Base-by-base conservation (phyloP, 1,140 invertebrate species). In the Scylla paramamosain region DNA sequence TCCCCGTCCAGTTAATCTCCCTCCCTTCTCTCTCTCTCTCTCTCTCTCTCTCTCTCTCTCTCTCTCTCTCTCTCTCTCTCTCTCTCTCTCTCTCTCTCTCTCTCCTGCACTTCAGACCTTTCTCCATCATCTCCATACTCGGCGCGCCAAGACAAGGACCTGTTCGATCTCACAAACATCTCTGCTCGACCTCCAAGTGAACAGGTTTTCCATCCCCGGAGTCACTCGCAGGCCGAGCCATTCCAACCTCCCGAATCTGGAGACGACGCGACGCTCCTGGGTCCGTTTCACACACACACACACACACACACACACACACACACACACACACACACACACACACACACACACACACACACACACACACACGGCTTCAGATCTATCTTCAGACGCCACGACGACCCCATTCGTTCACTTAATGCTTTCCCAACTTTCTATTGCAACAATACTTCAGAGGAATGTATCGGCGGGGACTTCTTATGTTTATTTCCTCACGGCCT, bases 1-100 rank as follows among this genome's bases (percentile, higher is more conserved):
- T 59, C 0, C 10, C 52, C 52, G 52, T 59, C 16, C 52, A 59
- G 10, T 59, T 59, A 59, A 14, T 14, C 10, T 59, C 84, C 31
- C 84, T 28, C 84, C 31, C 39, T 4, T 31, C 31, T 39, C 31
- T 39, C 31, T 87, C 84, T 39, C 31, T 39, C 84, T 87, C 31
- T 87, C 84, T 87, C 84, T 87, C 84, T 87, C 84, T 87, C 84
- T 87, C 84, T 87, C 84, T 87, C 84, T 87, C 84, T 87, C 84
- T 87, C 84, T 87, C 84, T 87, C 31, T 87, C 84, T 39, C 84
- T 86, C 84, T 86, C 84, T 86, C 84, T 86, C 84, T 86, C 84
- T 86, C 84, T 86, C 84, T 86, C 84, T 86, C 29, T 31, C 29
- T 86, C 84, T 86, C 84, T 67, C 59, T 67, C 59, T 67, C 59